Percentiles rank a stretch among this genome's conserved stretches.
Conservation (phyloP, 2,888 invertebrate species). For the Octonoba sinensis region DNA sequence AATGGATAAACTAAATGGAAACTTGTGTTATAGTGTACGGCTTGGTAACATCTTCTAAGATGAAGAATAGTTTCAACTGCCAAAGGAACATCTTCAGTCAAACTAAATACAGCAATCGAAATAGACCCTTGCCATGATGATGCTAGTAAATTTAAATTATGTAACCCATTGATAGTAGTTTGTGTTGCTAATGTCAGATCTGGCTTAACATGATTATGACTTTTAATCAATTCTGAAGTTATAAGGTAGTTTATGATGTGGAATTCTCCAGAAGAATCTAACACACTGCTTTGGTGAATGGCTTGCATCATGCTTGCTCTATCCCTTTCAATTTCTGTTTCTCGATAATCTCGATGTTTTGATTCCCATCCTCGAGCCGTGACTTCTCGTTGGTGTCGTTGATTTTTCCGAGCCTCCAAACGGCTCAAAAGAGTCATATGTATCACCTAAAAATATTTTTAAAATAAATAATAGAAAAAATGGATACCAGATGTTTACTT, state of each 20-base stretch:
- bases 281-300: conserved; percentile 66
- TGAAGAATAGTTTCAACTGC: conserved; percentile 72
- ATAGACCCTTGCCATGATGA: conserved; percentile 74
- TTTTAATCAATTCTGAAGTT: conserved; percentile 45
- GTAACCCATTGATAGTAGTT: conserved; percentile 72
- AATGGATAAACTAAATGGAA: conserved; percentile 74
- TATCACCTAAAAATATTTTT: conserved; percentile 65
- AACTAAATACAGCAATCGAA: conserved; percentile 74
- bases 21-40: conserved; percentile 71
- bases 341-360: conserved; percentile 45
- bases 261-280: conserved; percentile 72
- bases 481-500: not conserved
- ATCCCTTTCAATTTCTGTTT: conserved; percentile 63
- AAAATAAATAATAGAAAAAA: not conserved
- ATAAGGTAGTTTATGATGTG: conserved; percentile 69
- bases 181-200: conserved; percentile 73
- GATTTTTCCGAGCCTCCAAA: conserved; percentile 66
- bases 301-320: conserved; percentile 63
- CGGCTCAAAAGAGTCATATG: conserved; percentile 68
- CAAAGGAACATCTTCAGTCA: conserved; percentile 71
- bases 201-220: conserved; percentile 59
- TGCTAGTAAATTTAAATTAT: conserved; percentile 70
- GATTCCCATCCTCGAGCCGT: conserved; percentile 39
- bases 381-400: conserved; percentile 52
- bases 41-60: conserved; percentile 71